Conservation (phyloP, 2,113 vertebrate genomes). For the Scopus umbretta region DNA sequence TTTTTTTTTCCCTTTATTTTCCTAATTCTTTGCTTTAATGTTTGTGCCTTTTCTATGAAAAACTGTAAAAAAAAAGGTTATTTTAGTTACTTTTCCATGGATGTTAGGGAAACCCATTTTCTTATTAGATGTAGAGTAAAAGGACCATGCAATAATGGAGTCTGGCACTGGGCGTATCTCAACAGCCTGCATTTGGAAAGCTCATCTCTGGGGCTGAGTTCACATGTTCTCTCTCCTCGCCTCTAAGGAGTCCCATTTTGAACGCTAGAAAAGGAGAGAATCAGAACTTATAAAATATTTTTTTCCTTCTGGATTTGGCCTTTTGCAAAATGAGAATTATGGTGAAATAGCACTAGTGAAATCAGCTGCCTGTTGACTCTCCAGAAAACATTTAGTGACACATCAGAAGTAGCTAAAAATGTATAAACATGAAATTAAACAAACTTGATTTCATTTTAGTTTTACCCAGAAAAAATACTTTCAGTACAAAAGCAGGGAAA, state of each 20-base stretch:
- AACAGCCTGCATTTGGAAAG: background rate
- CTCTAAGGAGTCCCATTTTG: background rate
- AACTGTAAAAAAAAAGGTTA: background rate
- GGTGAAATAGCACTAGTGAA: background rate
- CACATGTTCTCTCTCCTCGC: background rate
- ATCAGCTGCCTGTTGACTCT: background rate
- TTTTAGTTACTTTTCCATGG: background rate
- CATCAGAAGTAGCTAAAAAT: background rate
- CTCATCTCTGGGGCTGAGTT: background rate
- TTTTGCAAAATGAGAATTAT: background rate
- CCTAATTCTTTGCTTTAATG: background rate
- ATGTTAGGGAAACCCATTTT: background rate
- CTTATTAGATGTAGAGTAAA: background rate
- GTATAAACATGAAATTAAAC: background rate
- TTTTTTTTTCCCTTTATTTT: background rate
- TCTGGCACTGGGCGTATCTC: background rate
- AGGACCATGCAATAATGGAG: background rate
- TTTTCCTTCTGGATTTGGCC: background rate
- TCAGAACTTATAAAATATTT: background rate
- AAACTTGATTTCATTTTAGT: background rate
- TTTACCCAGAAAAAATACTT: background rate
- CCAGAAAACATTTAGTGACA: background rate
- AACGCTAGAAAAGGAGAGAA: background rate
- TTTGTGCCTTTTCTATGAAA: background rate
- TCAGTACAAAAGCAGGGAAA: background rate